Conservation (phyloP, 2,113 vertebrate species). For the Larimichthys crocea region DNA sequence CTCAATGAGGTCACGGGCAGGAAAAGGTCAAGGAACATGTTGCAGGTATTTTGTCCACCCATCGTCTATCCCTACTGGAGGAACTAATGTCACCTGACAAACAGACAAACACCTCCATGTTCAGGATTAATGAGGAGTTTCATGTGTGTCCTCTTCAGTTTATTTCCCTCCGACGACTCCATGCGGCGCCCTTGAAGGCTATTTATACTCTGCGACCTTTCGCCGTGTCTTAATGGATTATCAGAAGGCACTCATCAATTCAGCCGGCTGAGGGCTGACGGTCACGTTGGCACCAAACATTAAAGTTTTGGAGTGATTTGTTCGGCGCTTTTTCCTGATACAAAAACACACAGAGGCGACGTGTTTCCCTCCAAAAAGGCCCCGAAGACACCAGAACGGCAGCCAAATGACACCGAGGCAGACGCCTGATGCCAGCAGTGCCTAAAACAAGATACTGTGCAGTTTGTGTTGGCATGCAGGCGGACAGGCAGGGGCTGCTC, state of each 20-base stretch:
- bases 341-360: slow-evolving; percentile 25
- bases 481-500: slow-evolving; percentile 61
- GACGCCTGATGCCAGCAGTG: slow-evolving; percentile 63
- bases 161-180: slow-evolving; percentile 19
- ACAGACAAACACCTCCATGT: slow-evolving; percentile 47
- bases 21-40: slow-evolving; percentile 14
- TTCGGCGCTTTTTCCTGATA: slow-evolving; percentile 43
- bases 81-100: slow-evolving; percentile 50
- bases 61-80: background rate
- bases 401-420: slow-evolving; percentile 74
- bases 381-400: slow-evolving; percentile 69
- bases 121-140: slow-evolving; percentile 69
- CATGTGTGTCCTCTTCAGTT: slow-evolving; percentile 43
- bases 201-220: slow-evolving; percentile 76
- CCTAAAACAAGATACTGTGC: slow-evolving; percentile 75
- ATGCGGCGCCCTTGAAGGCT: slow-evolving; percentile 74
- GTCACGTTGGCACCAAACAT: slow-evolving; percentile 63
- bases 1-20: slow-evolving; percentile 20
- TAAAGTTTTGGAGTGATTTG: slow-evolving; percentile 69
- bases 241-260: slow-evolving; percentile 77
- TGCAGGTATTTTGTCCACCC: slow-evolving; percentile 28
- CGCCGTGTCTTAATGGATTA: slow-evolving; percentile 78
- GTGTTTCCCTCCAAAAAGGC: slow-evolving; percentile 45
- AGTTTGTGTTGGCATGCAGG: slow-evolving; percentile 65
- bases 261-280: slow-evolving; percentile 61